phyloP scores from a whole-genome alignment of 2,113 vertebrate species.

The Bujurquina vittata region DNA sequence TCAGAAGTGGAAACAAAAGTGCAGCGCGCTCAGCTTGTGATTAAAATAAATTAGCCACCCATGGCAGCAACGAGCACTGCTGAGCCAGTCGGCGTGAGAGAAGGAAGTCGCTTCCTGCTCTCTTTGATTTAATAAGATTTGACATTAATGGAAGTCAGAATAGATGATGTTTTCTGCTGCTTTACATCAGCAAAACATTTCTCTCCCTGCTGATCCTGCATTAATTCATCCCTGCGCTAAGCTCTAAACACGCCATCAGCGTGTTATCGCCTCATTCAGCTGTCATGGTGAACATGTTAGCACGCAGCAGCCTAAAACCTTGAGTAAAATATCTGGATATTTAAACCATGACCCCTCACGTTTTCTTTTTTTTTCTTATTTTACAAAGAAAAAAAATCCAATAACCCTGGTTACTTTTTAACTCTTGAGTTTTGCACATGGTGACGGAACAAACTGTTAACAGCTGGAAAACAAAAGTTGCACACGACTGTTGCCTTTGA shows the following conservation, averaged over 20 bases:
- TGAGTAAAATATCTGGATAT: neutral
- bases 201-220: neutral
- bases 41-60: neutral
- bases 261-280: neutral
- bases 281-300: neutral
- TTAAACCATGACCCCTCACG: accelerated
- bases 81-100: neutral
- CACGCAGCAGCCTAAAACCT: neutral
- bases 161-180: neutral
- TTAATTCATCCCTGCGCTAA: neutral
- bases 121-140: neutral
- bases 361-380: neutral
- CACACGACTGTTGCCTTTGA: neutral
- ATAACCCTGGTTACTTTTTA: neutral
- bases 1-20: neutral
- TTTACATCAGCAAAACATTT: conserved; percentile 1
- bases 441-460: neutral
- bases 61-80: neutral
- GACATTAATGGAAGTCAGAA: neutral
- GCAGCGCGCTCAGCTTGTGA: neutral
- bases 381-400: neutral
- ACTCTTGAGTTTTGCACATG: neutral
- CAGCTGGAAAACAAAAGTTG: neutral
- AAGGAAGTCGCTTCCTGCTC: neutral
- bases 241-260: neutral